Conservation (phyloP, 2,888 invertebrate genomes). For the Harmothoe impar region DNA sequence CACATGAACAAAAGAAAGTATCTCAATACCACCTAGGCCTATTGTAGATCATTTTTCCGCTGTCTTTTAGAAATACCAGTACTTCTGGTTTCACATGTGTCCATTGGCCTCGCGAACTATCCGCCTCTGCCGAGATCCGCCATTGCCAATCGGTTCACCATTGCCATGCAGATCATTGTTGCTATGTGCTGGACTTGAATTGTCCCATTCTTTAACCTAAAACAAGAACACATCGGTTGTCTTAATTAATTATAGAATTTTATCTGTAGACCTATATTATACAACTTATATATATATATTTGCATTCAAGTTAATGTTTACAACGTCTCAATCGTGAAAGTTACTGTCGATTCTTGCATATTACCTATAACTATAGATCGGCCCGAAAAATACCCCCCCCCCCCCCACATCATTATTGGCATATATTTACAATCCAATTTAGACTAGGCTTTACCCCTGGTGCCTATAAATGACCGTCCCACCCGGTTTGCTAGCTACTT, state of each 20-base stretch:
- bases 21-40: too few relatives aligned
- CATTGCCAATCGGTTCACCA: neutral
- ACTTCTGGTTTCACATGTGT: neutral
- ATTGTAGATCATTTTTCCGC: too few relatives aligned
- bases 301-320: neutral
- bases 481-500: too few relatives aligned
- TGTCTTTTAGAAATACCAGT: neutral
- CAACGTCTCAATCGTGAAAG: neutral
- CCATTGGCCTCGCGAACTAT: slow-evolving; percentile 30
- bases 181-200: neutral
- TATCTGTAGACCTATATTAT: neutral
- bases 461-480: too few relatives aligned
- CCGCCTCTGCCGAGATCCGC: neutral
- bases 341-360: neutral
- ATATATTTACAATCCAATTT: too few relatives aligned
- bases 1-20: too few relatives aligned
- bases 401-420: too few relatives aligned
- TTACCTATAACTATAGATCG: neutral
- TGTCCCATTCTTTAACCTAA: slow-evolving; percentile 22
- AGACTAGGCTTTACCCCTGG: too few relatives aligned
- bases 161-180: neutral
- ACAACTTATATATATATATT: neutral
- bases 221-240: neutral
- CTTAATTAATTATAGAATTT: too few relatives aligned
- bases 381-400: neutral